Base-by-base conservation (phyloP, 2,113 vertebrate genomes). In the Ameiurus melas region DNA sequence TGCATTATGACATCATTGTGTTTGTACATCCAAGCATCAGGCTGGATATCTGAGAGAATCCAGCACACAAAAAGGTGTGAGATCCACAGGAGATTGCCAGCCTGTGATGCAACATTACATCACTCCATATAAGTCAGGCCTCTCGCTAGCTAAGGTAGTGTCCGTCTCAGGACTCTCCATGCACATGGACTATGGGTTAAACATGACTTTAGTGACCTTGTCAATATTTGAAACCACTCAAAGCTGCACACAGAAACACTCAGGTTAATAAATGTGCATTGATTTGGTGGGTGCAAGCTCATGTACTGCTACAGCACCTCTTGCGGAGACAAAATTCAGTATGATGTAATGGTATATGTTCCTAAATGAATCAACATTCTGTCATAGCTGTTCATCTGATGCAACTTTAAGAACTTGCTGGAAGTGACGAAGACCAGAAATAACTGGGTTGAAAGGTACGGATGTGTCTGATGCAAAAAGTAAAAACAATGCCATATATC, bases 21-120 rank as follows among this genome's bases (percentile, higher is more conserved):
- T 73, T 85, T 51, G 27, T 60, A 30, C 43, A 68, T 53, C 62
- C 27, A 33, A 33, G 62, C 51, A 87, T 57, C 33, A 51, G 55
- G 17, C 30, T 78, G 25, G 22, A 68, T 30, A 64, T 27, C 27
- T 2, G 5, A 5, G 9, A 60, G 68, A 19, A 47, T n/a, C 33
- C 3, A 84, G 57, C 64, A 27, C n/a, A 62, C 62, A 79, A 55
- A 77, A 66, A 57, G 36, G n/a, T 87, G 70, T 22, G 57, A 27
- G 30, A 39, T n/a, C 62, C 62, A 39, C 14, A 36, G 60, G 3
- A 81, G 62, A 57, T 55, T 77, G 87, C 39, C 39, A 84, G 68
- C n/a, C 60, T 84, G 71, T 88, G 70, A 78, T 88, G 80, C 86
- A 88, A 84, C 30, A 57, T 62, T 84, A 55, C 43, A 80, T 85